Evolutionary conservation across 2,113 vertebrate genomes (phyloP).

Genomic region (Odobenus rosmarus): DNA sequence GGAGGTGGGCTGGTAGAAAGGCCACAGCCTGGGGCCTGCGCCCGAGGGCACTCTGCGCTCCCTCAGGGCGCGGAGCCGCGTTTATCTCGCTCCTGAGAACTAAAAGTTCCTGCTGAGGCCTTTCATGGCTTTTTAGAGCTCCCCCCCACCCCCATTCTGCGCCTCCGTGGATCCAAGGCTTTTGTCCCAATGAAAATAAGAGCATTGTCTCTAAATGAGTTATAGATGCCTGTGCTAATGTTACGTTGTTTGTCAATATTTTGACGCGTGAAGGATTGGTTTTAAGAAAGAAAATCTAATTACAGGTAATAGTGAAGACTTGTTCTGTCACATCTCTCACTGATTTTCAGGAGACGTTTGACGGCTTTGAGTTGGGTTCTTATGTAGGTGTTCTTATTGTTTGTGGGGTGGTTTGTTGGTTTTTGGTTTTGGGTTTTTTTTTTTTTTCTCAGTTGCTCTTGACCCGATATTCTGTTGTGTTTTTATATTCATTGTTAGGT

Average conservation of each 20-base stretch:
- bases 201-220: slow-evolving; percentile 55
- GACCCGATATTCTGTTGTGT: background rate
- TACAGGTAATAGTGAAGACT: slow-evolving; percentile 44
- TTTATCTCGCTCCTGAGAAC: background rate
- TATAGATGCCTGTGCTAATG: background rate
- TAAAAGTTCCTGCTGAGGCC: slow-evolving; percentile 61
- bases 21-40: background rate
- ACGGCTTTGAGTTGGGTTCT: background rate
- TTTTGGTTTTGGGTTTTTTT: background rate
- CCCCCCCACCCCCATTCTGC: background rate
- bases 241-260: slow-evolving; percentile 71
- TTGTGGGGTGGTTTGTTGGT: background rate
- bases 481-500: background rate
- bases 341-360: background rate
- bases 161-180: background rate
- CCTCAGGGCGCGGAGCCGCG: background rate
- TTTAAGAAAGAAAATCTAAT: slow-evolving; percentile 61
- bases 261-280: slow-evolving; percentile 65
- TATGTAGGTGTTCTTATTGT: background rate
- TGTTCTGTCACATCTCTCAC: background rate
- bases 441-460: background rate
- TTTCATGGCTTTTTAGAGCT: background rate
- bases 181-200: background rate
- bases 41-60: background rate
- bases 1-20: background rate